phyloP scores from a whole-genome alignment of 2,888 invertebrate genomes.

The Machimus atricapillus region DNA sequence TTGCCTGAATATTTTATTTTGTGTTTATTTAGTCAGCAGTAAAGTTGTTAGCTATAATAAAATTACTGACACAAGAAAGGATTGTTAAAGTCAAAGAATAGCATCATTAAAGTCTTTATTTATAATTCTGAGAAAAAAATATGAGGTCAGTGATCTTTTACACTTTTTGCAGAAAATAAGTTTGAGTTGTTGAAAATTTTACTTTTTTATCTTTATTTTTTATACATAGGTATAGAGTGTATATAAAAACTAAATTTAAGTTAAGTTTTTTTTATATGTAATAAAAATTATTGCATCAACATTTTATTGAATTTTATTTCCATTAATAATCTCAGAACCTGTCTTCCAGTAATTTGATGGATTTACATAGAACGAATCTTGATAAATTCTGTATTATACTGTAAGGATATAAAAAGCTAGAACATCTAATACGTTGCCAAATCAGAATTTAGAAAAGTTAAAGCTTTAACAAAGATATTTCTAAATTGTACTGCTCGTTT shows the following conservation, averaged over 20 bases:
- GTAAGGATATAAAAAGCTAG: background rate
- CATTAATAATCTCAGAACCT: background rate
- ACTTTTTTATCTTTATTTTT: background rate
- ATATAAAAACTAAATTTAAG: background rate
- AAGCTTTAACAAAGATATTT: too few species aligned
- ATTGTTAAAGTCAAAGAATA: background rate
- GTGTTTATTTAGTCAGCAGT: too few species aligned
- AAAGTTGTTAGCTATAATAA: too few species aligned
- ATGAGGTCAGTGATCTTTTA: background rate
- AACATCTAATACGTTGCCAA: background rate
- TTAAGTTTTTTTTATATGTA: background rate
- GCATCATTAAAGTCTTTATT: background rate
- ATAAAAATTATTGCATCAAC: background rate
- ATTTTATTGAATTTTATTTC: background rate
- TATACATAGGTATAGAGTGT: background rate
- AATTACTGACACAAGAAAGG: too few species aligned
- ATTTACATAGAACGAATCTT: background rate
- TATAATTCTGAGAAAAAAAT: background rate
- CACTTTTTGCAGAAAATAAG: background rate
- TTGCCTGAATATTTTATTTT: too few species aligned
- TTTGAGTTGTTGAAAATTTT: too few species aligned
- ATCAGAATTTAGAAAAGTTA: too few species aligned
- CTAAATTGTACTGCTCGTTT: too few species aligned
- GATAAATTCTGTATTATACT: background rate
- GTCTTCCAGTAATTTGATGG: background rate